phyloP scores from a whole-genome alignment of 2,888 invertebrate genomes.

The Heliconius erato region DNA sequence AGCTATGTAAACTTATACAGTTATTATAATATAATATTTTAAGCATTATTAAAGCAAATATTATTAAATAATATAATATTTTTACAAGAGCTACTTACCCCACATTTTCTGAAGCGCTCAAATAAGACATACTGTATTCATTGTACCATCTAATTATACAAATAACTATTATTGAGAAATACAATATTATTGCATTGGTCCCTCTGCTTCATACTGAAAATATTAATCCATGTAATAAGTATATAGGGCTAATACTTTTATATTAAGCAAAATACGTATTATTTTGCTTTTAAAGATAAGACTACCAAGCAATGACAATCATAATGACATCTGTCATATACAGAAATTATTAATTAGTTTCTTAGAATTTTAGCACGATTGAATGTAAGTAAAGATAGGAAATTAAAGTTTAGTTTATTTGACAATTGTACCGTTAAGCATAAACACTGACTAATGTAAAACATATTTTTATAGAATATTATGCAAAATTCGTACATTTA shows the following conservation, averaged over 20 bases:
- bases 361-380: constrained; percentile 25
- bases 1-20: constrained; percentile 2
- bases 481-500: constrained; percentile 66
- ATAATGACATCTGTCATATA: constrained; percentile 77
- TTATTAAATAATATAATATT: background rate
- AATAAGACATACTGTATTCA: constrained; percentile 84
- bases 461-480: constrained; percentile 46
- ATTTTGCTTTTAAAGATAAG: constrained; percentile 66
- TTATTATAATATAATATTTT: background rate
- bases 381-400: background rate
- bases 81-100: constrained; percentile 68
- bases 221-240: constrained; percentile 45
- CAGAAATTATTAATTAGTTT: constrained; percentile 58
- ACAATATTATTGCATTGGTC: constrained; percentile 71
- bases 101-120: constrained; percentile 85
- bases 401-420: constrained; percentile 33
- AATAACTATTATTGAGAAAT: constrained; percentile 67
- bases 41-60: constrained; percentile 7
- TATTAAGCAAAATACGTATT: constrained; percentile 65
- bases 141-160: constrained; percentile 76
- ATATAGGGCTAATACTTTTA: constrained; percentile 49
- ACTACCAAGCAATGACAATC: constrained; percentile 67
- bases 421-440: constrained; percentile 34
- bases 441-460: constrained; percentile 41
- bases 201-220: constrained; percentile 78